Conservation (phyloP, 1,140 invertebrate genomes). For the Pseudomyrmex sp. region DNA sequence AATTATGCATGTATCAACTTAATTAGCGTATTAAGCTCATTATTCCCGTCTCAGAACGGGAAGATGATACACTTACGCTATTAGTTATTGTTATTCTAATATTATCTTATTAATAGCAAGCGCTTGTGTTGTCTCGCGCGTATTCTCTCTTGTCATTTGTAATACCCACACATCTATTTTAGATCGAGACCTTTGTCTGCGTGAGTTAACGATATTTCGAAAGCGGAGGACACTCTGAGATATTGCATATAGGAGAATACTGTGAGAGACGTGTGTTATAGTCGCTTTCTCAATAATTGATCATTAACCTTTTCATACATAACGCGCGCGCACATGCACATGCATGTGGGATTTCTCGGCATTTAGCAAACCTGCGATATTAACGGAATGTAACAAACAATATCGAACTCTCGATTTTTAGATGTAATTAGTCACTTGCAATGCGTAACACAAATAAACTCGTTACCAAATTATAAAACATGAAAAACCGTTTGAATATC, state of each 20-base stretch:
- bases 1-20: slow-evolving; percentile 8
- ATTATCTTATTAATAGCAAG: background rate
- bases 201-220: slow-evolving; percentile 1
- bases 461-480: background rate
- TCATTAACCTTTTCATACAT: background rate
- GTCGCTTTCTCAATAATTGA: background rate
- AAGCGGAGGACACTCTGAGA: background rate
- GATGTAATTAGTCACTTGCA: background rate
- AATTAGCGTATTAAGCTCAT: slow-evolving; percentile 16
- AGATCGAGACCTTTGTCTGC: background rate
- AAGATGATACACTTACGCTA: background rate
- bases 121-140: background rate
- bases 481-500: background rate
- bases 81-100: slow-evolving; percentile 5
- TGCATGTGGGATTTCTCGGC: background rate
- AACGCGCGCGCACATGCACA: background rate
- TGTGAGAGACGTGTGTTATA: background rate
- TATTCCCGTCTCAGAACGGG: background rate
- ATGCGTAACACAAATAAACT: background rate
- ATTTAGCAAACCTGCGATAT: background rate
- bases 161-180: slow-evolving; percentile 2
- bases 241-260: background rate
- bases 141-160: background rate
- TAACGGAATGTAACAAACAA: background rate
- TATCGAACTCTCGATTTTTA: slow-evolving; percentile 9